Evolutionary conservation across 2,888 invertebrate species (phyloP).

Genomic region (Bibio marci): DNA sequence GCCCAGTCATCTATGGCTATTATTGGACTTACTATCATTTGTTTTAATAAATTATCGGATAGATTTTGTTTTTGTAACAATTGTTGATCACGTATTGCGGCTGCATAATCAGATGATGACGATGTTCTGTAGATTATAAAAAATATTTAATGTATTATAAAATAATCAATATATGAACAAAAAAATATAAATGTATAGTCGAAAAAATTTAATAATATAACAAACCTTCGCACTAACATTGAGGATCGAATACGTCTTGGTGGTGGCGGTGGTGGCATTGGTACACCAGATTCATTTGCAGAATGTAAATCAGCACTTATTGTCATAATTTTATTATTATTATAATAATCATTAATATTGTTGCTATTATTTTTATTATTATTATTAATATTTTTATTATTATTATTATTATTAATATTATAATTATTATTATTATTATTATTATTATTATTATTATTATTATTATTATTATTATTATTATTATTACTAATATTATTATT

Average conservation of each 20-base stretch:
- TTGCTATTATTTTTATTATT: conserved; percentile 11
- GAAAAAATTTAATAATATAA: not conserved
- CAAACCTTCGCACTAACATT: conserved; percentile 16
- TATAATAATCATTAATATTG: conserved; percentile 10
- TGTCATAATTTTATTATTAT: not conserved
- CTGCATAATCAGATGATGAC: conserved; percentile 48
- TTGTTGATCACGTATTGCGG: conserved; percentile 24
- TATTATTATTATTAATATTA: conserved; percentile 5
- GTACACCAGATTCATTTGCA: conserved; percentile 26
- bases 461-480: no score
- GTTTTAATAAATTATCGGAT: conserved; percentile 34
- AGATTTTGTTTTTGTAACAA: conserved; percentile 15
- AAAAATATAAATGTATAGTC: not conserved
- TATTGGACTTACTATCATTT: conserved; percentile 41
- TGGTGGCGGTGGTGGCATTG: conserved; percentile 32
- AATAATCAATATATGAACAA: not conserved
- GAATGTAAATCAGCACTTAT: conserved; percentile 1
- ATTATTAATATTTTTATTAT: conserved; percentile 11
- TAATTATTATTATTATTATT: not conserved
- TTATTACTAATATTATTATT: no score
- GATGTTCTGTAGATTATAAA: conserved; percentile 31
- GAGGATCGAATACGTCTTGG: conserved; percentile 19
- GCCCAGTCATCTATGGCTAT: conserved; percentile 51
- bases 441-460: no score
- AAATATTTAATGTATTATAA: no score